Evolutionary conservation across 2,113 vertebrate species (phyloP).

Genomic region (Scomber japonicus): DNA sequence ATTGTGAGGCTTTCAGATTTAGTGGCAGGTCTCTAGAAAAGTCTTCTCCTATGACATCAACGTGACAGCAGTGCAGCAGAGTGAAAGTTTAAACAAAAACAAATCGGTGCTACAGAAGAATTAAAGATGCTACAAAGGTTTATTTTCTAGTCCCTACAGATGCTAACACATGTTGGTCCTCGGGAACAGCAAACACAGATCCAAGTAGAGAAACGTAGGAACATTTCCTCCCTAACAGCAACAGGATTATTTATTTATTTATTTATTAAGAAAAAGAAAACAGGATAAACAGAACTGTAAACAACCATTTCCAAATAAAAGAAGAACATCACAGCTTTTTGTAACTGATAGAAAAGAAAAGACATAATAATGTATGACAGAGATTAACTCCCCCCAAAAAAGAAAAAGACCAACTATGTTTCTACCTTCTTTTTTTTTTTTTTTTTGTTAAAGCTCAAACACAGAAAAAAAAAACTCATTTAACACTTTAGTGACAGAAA

Average conservation of each 20-base stretch:
- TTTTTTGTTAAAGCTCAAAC: too few relatives aligned
- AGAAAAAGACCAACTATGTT: too few relatives aligned
- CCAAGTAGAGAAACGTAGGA: not conserved
- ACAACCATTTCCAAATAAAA: not conserved
- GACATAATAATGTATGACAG: too few relatives aligned
- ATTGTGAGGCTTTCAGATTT: too few relatives aligned
- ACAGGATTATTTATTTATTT: not conserved
- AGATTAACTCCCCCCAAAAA: too few relatives aligned
- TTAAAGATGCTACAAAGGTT: not conserved
- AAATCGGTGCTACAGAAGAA: too few relatives aligned
- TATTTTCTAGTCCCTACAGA: conserved; percentile 5
- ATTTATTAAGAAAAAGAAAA: not conserved
- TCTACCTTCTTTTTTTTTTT: too few relatives aligned
- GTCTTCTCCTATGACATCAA: too few relatives aligned
- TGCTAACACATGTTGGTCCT: not conserved
- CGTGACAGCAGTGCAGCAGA: too few relatives aligned
- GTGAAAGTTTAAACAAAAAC: too few relatives aligned
- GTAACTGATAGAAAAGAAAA: not conserved
- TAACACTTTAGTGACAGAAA: not conserved
- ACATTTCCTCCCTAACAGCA: not conserved
- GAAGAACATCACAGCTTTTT: conserved; percentile 40
- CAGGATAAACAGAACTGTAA: conserved; percentile 24
- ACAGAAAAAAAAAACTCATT: too few relatives aligned
- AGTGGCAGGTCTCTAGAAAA: too few relatives aligned
- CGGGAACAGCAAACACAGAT: not conserved